phyloP scores from a whole-genome alignment of 2,888 invertebrate genomes.

The Hypomecis punctinalis region DNA sequence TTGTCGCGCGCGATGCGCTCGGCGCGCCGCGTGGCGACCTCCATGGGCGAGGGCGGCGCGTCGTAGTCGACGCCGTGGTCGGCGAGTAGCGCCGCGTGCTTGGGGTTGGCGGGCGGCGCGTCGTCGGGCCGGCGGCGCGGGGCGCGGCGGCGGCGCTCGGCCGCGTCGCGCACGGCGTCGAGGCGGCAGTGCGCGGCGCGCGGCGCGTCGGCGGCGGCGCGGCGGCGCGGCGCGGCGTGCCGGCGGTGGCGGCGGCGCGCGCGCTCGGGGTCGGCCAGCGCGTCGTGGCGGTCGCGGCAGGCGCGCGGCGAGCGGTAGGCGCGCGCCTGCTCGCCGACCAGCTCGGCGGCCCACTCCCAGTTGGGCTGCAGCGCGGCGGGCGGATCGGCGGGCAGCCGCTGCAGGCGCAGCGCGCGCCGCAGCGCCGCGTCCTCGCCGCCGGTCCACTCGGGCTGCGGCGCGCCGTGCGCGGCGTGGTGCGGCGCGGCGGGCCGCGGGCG shows the following conservation, averaged over 20 bases:
- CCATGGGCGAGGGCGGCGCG: conserved; percentile 92
- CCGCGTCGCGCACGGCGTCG: conserved; percentile 91
- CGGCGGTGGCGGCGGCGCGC: conserved; percentile 95
- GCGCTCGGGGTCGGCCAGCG: conserved; percentile 93
- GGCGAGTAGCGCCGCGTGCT: conserved; percentile 92
- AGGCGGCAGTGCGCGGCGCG: conserved; percentile 81
- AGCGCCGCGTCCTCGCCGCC: conserved; percentile 96
- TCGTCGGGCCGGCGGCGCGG: conserved; percentile 91
- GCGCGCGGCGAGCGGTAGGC: conserved; percentile 96
- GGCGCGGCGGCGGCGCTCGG: conserved; percentile 89
- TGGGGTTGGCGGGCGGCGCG: conserved; percentile 89
- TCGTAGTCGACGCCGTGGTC: conserved; percentile 95
- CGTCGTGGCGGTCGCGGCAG: conserved; percentile 96
- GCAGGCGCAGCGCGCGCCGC: conserved; percentile 91
- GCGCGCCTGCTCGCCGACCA: conserved; percentile 94
- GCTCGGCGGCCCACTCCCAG: conserved; percentile 97
- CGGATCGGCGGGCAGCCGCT: conserved; percentile 86
- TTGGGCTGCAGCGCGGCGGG: conserved; percentile 95
- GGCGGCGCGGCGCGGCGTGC: conserved; percentile 87
- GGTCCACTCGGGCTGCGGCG: conserved; percentile 94
- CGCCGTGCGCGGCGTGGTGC: conserved; percentile 84
- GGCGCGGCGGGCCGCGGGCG: conserved; percentile 89
- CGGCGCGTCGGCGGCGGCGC: conserved; percentile 84
- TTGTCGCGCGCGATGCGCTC: conserved; percentile 95
- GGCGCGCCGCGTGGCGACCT: conserved; percentile 91